Base-by-base conservation (phyloP, 2,113 vertebrate genomes). In the Columba janthina region DNA sequence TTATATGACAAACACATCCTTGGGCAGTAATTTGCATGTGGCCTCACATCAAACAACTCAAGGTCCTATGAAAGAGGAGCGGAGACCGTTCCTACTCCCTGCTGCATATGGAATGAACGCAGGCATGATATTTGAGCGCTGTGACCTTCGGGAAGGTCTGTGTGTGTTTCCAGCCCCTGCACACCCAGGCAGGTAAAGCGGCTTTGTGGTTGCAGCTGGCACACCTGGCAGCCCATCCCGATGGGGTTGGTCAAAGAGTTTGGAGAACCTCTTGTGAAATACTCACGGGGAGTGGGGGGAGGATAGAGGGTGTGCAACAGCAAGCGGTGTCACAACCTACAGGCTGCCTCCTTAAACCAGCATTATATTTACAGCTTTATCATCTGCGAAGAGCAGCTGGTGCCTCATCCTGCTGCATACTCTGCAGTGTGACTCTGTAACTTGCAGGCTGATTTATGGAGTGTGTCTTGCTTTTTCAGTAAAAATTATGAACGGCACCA, bases 401-500 rank as follows among this genome's bases (percentile, higher is more conserved):
- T 54, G 50, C 60, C 54, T 90, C 76, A 64, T 82, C 56, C 77
- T 0, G 2, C 86, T 83, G 42, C 75, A 88, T 8, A 29, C 76
- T 56, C 91, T 0, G 2, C 72, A 74, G 89, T 91, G 93, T 82
- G 91, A 94, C 56, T 83, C 65, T 94, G 70, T 79, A 74, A 75
- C 89, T 95, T 74, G 50, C 54, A 44, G 81, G n/a, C 79, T 97
- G 96, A 97, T 97, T 97, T 96, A 97, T 93, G 89, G 67, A 95
- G 66, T 12, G 2, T 61, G 88, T 83, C 85, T 85, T 89, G 77
- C 85, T 90, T 86, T 86, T 87, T 75, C 85, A 26, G 70, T 92
- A 84, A 94, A 95, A 93, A 94, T 91, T 91, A 95, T 62, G 89
- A 94, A 96, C 29, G 10, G n/a, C 51, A 64, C 50, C 0, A 10